phyloP scores from a whole-genome alignment of 2,888 invertebrate genomes.

The Cryptocephalus primarius region DNA sequence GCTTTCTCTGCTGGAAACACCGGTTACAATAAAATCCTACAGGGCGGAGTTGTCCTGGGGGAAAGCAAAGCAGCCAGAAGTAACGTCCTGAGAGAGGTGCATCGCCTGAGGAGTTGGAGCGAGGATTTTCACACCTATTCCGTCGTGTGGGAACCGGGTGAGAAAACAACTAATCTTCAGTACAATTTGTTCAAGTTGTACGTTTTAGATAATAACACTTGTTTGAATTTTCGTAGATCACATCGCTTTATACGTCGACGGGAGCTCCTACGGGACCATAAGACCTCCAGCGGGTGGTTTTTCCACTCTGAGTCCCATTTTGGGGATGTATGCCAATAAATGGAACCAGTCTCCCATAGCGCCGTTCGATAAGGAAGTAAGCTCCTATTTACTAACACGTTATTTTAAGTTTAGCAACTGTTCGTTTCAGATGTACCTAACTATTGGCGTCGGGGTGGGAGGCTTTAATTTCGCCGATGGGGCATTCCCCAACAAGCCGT shows the following conservation, averaged over 20 bases:
- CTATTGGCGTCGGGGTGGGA: neutral
- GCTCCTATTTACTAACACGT: neutral
- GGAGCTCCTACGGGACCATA: conserved; percentile 39
- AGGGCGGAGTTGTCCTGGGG: conserved; percentile 30
- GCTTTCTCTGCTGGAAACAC: conserved; percentile 58
- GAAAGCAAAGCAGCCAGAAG: conserved; percentile 21
- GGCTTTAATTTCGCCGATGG: neutral
- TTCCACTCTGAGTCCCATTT: conserved; percentile 19
- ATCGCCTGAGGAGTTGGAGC: conserved; percentile 30
- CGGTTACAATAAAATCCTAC: conserved; percentile 21
- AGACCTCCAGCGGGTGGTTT: conserved; percentile 32
- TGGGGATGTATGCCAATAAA: conserved; percentile 34
- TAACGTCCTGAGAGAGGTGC: conserved; percentile 22
- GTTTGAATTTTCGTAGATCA: conserved; percentile 34
- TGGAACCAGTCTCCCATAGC: conserved; percentile 52
- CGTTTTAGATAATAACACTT: neutral
- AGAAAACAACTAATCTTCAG: neutral
- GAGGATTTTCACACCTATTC: conserved; percentile 46
- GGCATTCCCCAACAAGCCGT: neutral
- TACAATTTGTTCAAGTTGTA: no score
- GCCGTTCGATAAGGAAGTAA: conserved; percentile 65
- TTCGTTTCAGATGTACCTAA: neutral
- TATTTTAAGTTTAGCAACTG: neutral
- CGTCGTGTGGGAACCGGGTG: conserved; percentile 46
- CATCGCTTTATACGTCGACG: conserved; percentile 43